A percentile compares a stretch with the other conserved stretches of the same genome.
phyloP scores from a whole-genome alignment of 2,797 vertebrate genomes.

The Crax fasciolata region DNA sequence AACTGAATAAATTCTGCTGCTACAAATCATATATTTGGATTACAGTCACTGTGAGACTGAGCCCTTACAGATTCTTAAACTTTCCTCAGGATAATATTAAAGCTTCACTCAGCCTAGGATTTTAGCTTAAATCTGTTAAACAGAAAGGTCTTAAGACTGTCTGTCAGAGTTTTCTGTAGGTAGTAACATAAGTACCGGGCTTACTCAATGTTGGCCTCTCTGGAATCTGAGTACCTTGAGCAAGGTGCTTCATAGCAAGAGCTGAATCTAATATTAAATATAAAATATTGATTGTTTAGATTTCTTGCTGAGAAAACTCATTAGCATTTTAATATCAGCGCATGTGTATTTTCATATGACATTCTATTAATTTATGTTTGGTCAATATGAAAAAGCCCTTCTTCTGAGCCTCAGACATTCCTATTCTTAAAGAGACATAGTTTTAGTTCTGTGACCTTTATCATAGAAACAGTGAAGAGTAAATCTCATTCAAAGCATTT shows the following conservation, averaged over 20 bases:
- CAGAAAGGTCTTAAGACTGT: conserved; percentile 61
- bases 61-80: conserved; percentile 26
- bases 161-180: conserved; percentile 63
- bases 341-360: conserved; percentile 32
- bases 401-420: conserved; percentile 49
- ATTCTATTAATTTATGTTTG: conserved; percentile 43
- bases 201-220: conserved; percentile 56
- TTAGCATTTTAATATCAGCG: conserved; percentile 53
- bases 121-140: conserved; percentile 69
- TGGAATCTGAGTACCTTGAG: conserved; percentile 41
- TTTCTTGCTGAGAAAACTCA: conserved; percentile 67
- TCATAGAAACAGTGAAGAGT: conserved; percentile 63
- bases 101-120: conserved; percentile 60
- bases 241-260: conserved; percentile 50
- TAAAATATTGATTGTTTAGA: conserved; percentile 68
- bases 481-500: conserved; percentile 78
- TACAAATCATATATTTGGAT: conserved; percentile 20
- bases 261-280: conserved; percentile 57
- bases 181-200: conserved; percentile 47
- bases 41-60: conserved; percentile 39
- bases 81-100: conserved; percentile 70
- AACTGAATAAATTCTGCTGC: conserved; percentile 21
- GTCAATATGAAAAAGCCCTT: conserved; percentile 52
- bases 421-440: conserved; percentile 34
- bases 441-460: conserved; percentile 70